Base-by-base conservation (phyloP, 2,888 invertebrate species). In the Coronaproctus castanopsis region DNA sequence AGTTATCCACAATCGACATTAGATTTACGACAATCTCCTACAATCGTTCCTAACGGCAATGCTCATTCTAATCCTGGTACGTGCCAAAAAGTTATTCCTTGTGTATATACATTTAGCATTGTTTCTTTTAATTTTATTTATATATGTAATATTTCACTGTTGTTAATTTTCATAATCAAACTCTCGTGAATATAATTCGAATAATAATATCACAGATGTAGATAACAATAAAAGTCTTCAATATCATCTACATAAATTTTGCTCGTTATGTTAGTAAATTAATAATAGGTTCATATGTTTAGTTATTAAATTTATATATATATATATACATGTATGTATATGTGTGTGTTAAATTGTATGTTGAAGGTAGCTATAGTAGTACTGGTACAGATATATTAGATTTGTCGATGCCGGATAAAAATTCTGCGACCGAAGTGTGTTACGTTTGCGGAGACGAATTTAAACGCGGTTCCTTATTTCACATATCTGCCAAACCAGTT, bases 361-460 rank as follows among this genome's bases (percentile, higher is more conserved):
- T 59, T 59, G 19, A 48, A 64, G 65, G 72, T 58, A 72, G 73
- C 60, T 71, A 71, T 19, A 72, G 80, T 52, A 72, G 80, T 51
- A 79, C 81, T n/a, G 87, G 85, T 67, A 82, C 87, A 50, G 87
- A 87, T 71, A 88, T 88, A 67, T 76, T 89, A 62, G 89, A 90
- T 75, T 77, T 90, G 62, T 88, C 88, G 63, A 89, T 90, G 89
- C 89, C 89, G 14, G 89, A 89, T 73, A 89, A 89, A 76, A 89
- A 89, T 75, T 85, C 88, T 18, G 81, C 85, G 66, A 88, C 87
- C 21, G 88, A 89, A 74, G 88, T 89, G 57, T 88, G 87, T 73
- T 90, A 89, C 73, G 85, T 89, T 19, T 90, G 90, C 73, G 90
- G 90, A 21, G 88, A 88, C 70, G 88, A 89, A 72, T 86, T 84